Base-by-base conservation (phyloP, 2,888 invertebrate genomes). In the Tetrapedia diversipes region DNA sequence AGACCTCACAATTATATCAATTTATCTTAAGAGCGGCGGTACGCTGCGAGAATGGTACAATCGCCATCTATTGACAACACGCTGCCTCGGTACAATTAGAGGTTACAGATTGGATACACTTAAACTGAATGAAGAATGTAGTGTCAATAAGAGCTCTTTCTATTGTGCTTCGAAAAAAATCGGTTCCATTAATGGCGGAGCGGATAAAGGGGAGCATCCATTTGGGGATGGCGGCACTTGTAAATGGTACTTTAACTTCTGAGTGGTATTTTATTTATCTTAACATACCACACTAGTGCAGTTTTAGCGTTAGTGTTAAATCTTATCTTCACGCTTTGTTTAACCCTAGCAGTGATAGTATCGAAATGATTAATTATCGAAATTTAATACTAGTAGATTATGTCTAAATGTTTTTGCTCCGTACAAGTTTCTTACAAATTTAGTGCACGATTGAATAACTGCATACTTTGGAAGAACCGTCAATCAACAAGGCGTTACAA, bases 1-100 rank as follows among this genome's bases (percentile, higher is more conserved):
- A 34, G 43, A 45, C 65, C 56, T 56, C 16, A 65, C 65, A 65
- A 65, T 65, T 65, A 65, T 56, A 65, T 56, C 65, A 65, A 65
- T 65, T 65, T 65, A 65, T 65, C 65, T 65, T 45, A 45, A 65
- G 65, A 65, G 65, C 65, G 24, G 10, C 24, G 53, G 56, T 65
- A 24, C 32, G 45, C 14, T 45, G 39, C 56, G 56, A 54, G 65
- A 65, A 56, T 65, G 56, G 65, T 56, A 45, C 65, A 65, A 56
- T 34, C 56, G 56, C 45, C 56, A 65, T 65, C 56, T 56, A 65
- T 65, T 56, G 56, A 56, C 65, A 45, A 56, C 56, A 19, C 54
- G 43, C n/a, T 56, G 34, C 45, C 56, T 56, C 45, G 54, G 32
- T n/a, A 45, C 66, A 66, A 66, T 66, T 66, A 57, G 66, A 57